A percentile compares a stretch with the other conserved stretches of the same genome.
phyloP scores from a whole-genome alignment of 2,113 vertebrate genomes.

The Lutjanus erythropterus region DNA sequence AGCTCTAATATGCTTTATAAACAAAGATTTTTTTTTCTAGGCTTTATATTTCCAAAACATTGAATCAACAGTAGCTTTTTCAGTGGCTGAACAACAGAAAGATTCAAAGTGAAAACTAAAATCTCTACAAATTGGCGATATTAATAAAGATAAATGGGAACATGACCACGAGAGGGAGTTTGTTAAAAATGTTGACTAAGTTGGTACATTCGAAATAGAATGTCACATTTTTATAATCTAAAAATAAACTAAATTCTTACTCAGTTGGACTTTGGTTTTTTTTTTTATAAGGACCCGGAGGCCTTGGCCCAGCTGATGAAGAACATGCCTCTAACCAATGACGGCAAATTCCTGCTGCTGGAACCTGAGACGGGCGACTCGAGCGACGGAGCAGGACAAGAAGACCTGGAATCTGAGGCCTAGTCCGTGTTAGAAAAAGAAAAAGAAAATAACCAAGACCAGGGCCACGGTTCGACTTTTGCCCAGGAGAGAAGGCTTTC shows the following conservation, averaged over 20 bases:
- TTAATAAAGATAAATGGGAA: neutral
- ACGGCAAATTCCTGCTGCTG: conserved; percentile 94
- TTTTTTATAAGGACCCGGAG: conserved; percentile 89
- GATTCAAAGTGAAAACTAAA: neutral
- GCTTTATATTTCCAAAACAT: neutral
- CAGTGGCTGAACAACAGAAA: neutral
- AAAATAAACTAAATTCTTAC: neutral
- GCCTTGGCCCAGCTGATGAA: conserved; percentile 94
- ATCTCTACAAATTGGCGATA: neutral
- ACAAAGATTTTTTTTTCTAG: too few species aligned
- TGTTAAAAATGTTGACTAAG: neutral
- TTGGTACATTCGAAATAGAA: neutral
- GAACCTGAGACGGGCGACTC: conserved; percentile 83
- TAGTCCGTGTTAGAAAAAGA: conserved; percentile 69
- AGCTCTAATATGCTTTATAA: too few species aligned
- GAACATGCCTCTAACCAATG: conserved; percentile 92
- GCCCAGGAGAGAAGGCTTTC: conserved; percentile 12
- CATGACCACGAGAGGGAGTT: conserved; percentile 35
- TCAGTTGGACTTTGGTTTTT: neutral
- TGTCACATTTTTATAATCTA: neutral
- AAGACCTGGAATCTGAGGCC: conserved; percentile 94
- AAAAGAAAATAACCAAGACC: conserved; percentile 6
- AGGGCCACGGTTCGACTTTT: neutral
- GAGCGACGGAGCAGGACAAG: conserved; percentile 79
- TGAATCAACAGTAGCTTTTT: neutral